Conservation (phyloP, 1,140 invertebrate species). For the Daktulosphaira vitifoliae region DNA sequence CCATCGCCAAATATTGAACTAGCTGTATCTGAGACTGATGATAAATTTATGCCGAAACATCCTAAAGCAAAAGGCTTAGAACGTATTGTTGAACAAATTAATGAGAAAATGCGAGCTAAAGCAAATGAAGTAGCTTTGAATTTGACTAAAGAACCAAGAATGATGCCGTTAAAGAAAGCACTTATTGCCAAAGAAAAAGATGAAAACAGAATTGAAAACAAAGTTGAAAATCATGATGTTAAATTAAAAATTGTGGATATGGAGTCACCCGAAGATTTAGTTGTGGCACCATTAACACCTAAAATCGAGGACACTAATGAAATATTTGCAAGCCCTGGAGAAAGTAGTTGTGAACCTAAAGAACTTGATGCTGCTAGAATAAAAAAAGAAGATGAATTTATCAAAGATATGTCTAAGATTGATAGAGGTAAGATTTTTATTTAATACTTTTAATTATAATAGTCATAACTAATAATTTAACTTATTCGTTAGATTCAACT, state of each 20-base stretch:
- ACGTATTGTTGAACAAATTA: slow-evolving; percentile 26
- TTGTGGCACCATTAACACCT: slow-evolving; percentile 33
- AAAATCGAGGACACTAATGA: slow-evolving; percentile 34
- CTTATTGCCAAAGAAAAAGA: slow-evolving; percentile 43
- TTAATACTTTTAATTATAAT: background rate
- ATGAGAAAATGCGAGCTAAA: slow-evolving; percentile 31
- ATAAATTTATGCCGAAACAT: slow-evolving; percentile 19
- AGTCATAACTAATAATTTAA: background rate
- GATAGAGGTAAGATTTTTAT: slow-evolving; percentile 15
- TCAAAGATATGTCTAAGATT: slow-evolving; percentile 5
- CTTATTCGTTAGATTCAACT: slow-evolving; percentile 9
- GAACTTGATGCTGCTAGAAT: slow-evolving; percentile 35
- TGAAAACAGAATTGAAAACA: slow-evolving; percentile 27
- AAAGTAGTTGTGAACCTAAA: slow-evolving; percentile 37
- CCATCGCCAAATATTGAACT: background rate
- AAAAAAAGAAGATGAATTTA: slow-evolving; percentile 24
- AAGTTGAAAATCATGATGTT: background rate
- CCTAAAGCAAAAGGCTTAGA: slow-evolving; percentile 23
- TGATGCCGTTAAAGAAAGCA: slow-evolving; percentile 29
- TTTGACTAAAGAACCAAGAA: slow-evolving; percentile 24
- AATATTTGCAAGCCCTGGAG: slow-evolving; percentile 35
- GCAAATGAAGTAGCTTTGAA: slow-evolving; percentile 8
- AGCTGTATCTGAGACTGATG: slow-evolving; percentile 6
- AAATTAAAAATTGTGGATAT: slow-evolving; percentile 38
- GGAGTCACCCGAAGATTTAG: slow-evolving; percentile 34